A percentile compares a stretch with the other conserved stretches of the same genome.
Conservation (phyloP, 2,113 vertebrate genomes). For the Arothron firmamentum region DNA sequence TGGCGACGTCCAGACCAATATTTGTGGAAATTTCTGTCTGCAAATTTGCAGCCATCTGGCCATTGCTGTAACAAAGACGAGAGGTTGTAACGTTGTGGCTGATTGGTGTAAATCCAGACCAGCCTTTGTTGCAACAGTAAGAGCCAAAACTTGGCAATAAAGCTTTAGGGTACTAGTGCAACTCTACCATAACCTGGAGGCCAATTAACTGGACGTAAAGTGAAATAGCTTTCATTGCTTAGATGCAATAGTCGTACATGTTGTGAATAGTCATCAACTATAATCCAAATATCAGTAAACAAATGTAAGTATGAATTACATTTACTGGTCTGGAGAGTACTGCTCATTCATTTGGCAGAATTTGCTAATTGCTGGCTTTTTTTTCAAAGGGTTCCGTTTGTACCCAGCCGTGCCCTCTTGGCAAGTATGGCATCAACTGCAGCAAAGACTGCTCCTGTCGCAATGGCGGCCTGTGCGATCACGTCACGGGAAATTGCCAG, state of each 20-base stretch:
- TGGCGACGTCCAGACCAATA: too few species aligned
- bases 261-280: background rate
- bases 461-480: conserved; percentile 93
- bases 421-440: conserved; percentile 92
- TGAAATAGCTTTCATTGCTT: background rate
- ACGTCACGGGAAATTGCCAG: conserved; percentile 88
- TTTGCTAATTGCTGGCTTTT: conserved; percentile 22
- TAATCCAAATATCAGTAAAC: background rate
- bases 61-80: too few species aligned
- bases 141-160: too few species aligned
- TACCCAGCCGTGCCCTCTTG: conserved; percentile 90
- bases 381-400: conserved; percentile 89
- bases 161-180: too few species aligned
- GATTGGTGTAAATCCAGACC: too few species aligned
- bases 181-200: background rate
- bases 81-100: too few species aligned
- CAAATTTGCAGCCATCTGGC: too few species aligned
- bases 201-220: background rate
- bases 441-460: conserved; percentile 94
- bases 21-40: too few species aligned
- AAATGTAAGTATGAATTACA: background rate
- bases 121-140: too few species aligned
- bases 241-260: background rate
- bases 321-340: background rate
- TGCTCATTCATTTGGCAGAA: background rate